Evolutionary conservation across 2,113 vertebrate species (phyloP).

Genomic region (Myrmophylax atrothorax): DNA sequence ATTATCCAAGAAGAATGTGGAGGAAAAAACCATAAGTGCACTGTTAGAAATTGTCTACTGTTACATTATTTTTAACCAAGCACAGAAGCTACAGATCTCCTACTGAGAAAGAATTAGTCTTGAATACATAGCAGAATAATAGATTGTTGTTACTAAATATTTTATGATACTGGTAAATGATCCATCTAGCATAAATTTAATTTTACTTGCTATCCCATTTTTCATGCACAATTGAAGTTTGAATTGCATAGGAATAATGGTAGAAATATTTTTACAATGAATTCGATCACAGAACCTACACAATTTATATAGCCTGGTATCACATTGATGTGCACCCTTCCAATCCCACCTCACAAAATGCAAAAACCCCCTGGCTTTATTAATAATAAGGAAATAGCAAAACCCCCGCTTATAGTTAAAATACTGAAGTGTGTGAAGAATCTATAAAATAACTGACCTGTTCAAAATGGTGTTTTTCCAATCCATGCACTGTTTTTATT

Average conservation of each 20-base stretch:
- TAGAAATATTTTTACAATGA: slow-evolving; percentile 46
- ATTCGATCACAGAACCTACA: slow-evolving; percentile 43
- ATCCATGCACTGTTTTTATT: slow-evolving; percentile 82
- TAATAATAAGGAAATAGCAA: slow-evolving; percentile 46
- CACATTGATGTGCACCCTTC: slow-evolving; percentile 49
- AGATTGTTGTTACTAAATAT: slow-evolving; percentile 59
- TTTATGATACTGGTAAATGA: slow-evolving; percentile 49
- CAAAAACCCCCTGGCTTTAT: slow-evolving; percentile 29
- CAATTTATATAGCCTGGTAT: slow-evolving; percentile 54
- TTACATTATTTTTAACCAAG: slow-evolving; percentile 28
- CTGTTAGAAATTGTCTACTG: background rate
- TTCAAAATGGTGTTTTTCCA: slow-evolving; percentile 82
- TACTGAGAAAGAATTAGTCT: slow-evolving; percentile 43
- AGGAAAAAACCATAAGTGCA: background rate
- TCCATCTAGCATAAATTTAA: slow-evolving; percentile 52
- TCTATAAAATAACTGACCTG: slow-evolving; percentile 87
- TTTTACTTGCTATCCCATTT: slow-evolving; percentile 40
- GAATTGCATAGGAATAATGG: slow-evolving; percentile 36
- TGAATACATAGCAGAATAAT: slow-evolving; percentile 34
- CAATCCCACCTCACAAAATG: slow-evolving; percentile 31
- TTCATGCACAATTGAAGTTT: slow-evolving; percentile 66
- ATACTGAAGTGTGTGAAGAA: slow-evolving; percentile 60
- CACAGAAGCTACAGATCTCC: background rate
- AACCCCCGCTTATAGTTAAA: slow-evolving; percentile 50
- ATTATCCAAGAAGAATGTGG: background rate